Evolutionary conservation across 2,797 vertebrate genomes (phyloP), one percentile per base, ranked within the genome.

Genomic region (Ceryle rudis): DNA sequence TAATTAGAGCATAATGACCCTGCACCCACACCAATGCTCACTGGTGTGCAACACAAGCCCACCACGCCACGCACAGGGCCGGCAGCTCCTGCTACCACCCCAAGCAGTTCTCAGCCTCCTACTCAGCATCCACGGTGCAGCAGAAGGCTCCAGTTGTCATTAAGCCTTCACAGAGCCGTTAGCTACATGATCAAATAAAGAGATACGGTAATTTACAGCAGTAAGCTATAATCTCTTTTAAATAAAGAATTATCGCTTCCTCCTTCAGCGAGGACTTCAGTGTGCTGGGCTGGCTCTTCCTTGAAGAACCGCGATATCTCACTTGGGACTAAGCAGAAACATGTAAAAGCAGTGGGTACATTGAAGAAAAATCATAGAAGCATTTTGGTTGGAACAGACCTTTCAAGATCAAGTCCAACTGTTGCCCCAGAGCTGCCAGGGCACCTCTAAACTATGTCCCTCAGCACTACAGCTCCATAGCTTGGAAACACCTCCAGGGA

Each of bases 231-330:
- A 94, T 90, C 92, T 88, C 94, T 75, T 87, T 86, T 91, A 96
- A 97, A 97, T 81, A 96, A 91, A 91, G 88, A 95, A 74, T 80
- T 81, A 95, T 94, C 89, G 84, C 93, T 95, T 92, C 93, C 92
- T 95, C 91, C 74, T 92, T 87, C 91, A 69, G 71, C 94, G 87
- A 92, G 89, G 81, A 20, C 83, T 81, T 35, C 26, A 26, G 33
- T 1, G 21, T 21, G 3, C 91, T 72, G 72, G 83, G 89, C 75
- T 67, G 51, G 69, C 82, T 95, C 60, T 81, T 70, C 88, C 64
- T 79, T 31, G 69, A 26, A 93, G 91, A 49, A 10, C 58, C 4
- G 5, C 3, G 12, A 12, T 31, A 14, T 39, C 70, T 64, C 87
- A 47, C 49, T 39, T 5, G 78, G 77, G 80, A 51, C 39, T 8